These are phyloP conservation scores for Polyodon spathula DNA, from an alignment of 2,113 vertebrate genomes.

Conservation along the genomic window DNA sequence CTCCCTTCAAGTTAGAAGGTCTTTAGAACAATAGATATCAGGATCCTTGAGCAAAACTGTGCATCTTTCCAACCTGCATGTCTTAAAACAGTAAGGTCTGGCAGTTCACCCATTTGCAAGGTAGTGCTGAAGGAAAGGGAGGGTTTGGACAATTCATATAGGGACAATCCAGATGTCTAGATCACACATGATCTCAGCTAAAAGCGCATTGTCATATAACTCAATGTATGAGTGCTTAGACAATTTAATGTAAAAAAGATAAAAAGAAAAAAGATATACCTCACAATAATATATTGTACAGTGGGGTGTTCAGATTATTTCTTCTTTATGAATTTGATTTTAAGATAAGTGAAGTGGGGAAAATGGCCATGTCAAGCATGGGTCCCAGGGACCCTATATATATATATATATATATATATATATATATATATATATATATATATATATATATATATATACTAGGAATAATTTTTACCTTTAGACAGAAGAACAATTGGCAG, in stretches of 20 bases:
- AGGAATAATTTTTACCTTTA: constrained; percentile 59
- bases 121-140: background rate
- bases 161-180: background rate
- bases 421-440: background rate
- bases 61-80: background rate
- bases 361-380: background rate
- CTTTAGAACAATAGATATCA: background rate
- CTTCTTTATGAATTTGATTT: no score
- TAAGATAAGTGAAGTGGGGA: background rate
- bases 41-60: background rate
- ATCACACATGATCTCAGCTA: background rate
- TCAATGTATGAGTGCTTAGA: no score
- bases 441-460: background rate
- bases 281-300: no score
- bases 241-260: no score
- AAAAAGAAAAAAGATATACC: no score
- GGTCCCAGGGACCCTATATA: background rate
- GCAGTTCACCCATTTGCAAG: background rate
- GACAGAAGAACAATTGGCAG: constrained; percentile 87
- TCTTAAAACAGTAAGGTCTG: background rate
- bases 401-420: background rate
- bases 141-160: background rate
- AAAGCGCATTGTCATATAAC: no score
- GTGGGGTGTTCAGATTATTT: no score
- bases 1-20: background rate